Conservation (phyloP, 2,888 invertebrate species). For the Choristoneura rosaceana region DNA sequence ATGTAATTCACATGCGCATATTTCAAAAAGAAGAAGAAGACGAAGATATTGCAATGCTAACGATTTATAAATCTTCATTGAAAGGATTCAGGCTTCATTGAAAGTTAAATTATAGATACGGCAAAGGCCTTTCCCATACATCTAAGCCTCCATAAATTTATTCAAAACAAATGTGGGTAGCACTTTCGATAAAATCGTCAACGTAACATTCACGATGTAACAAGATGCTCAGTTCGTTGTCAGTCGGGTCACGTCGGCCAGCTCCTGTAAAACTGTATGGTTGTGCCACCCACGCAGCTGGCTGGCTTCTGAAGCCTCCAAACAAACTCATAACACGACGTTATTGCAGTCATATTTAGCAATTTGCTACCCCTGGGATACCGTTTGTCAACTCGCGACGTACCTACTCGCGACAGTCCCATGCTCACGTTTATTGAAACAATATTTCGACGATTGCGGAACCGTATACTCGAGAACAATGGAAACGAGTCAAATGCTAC, state of each 20-base stretch:
- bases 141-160: not conserved
- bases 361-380: conserved; percentile 35
- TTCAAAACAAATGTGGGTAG: conserved; percentile 39
- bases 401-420: conserved; percentile 14
- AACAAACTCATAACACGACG: conserved; percentile 56
- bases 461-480: too few species aligned
- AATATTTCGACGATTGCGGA: conserved; percentile 1
- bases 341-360: conserved; percentile 46
- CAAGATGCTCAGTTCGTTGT: conserved; percentile 57
- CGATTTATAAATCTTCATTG: too few species aligned
- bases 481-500: too few species aligned
- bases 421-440: conserved; percentile 11
- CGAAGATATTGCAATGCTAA: too few species aligned
- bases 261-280: conserved; percentile 65
- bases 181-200: conserved; percentile 53
- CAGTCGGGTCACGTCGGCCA: conserved; percentile 66
- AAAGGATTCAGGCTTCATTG: not conserved
- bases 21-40: too few species aligned
- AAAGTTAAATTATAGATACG: not conserved
- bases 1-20: too few species aligned
- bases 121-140: not conserved
- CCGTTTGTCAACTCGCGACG: conserved; percentile 35
- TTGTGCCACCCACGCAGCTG: conserved; percentile 61
- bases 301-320: conserved; percentile 56
- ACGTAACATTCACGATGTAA: conserved; percentile 58